Evolutionary conservation across 53 echinoderm and acorn worm genomes (phyloP), one percentile per base, ranked within the genome.

Genomic region (Stichopus horrens): DNA sequence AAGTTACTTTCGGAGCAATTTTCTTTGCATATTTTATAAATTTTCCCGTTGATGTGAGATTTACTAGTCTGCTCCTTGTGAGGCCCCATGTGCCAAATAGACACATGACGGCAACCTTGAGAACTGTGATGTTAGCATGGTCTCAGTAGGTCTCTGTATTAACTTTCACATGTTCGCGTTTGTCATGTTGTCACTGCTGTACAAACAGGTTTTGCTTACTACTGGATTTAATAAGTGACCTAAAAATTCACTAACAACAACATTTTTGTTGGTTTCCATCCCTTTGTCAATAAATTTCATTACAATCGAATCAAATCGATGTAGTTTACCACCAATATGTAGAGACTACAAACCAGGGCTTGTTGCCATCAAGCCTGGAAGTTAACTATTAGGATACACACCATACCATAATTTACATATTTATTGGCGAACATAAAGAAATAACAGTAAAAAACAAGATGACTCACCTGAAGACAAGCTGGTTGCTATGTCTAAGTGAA

Each of bases 371-470:
- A 7, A 71, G 71, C 71, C 71, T 21, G 71, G 5, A 71, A 71
- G 71, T 18, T 13, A 81, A 54, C 57, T 21, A 56, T 11, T 21
- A 81, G 58, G 4, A 81, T 21, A 54, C 20, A 81, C 23, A 81
- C 20, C 57, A 81, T 81, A 81, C 16, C 21, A 57, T 81, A 14
- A 81, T 81, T 81, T 81, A 81, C 81, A 81, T 81, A 81, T 81
- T 81, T 81, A 81, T 81, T 81, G 81, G 19, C 22, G 18, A 81
- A 58, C 58, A 19, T 81, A 58, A 81, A 81, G 81, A 81, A 81
- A 52, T 79, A 53, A 55, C 13, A 10, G 79, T 13, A 52, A 55
- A 79, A 79, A 81, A 20, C 14, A 81, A 81, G 81, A 81, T 81
- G 81, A 81, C 52, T 81, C 81, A 81, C 14, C 19, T 71, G 5